These are phyloP conservation scores for Anguilla japonica DNA, from an alignment of 2,113 vertebrate genomes.

Conservation along the genomic window DNA sequence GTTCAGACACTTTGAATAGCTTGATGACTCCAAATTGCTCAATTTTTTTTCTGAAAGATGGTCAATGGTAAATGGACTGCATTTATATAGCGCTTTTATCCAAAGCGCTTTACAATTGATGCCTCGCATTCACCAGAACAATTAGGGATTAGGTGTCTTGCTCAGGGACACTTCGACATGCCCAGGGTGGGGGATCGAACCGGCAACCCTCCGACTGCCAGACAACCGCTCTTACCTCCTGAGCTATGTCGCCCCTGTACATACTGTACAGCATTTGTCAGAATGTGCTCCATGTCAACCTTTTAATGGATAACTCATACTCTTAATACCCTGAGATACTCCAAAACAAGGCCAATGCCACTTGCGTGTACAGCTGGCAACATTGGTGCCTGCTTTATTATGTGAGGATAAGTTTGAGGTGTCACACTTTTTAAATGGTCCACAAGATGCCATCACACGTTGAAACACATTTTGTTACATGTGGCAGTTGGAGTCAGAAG, in stretches of 20 bases:
- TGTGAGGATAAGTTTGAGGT: not conserved
- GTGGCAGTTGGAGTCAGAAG: slow-evolving; percentile 41
- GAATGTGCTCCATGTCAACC: not conserved
- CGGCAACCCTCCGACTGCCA: too few species aligned
- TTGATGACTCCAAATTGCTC: not conserved
- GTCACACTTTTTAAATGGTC: slow-evolving; percentile 13
- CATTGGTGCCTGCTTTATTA: not conserved
- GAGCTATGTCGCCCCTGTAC: too few species aligned
- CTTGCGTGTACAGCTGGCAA: not conserved
- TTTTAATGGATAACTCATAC: not conserved
- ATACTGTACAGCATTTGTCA: not conserved
- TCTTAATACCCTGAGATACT: not conserved
- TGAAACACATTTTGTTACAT: not conserved
- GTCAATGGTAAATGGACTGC: too few species aligned
- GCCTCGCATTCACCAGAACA: too few species aligned
- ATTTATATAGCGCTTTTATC: too few species aligned
- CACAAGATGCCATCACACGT: not conserved
- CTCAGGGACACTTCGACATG: too few species aligned
- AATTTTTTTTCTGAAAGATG: not conserved
- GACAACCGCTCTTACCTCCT: too few species aligned
- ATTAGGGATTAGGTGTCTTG: too few species aligned
- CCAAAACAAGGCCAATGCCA: not conserved
- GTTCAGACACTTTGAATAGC: not conserved
- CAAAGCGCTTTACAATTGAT: too few species aligned
- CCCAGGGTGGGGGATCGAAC: too few species aligned